These are phyloP conservation scores for Euphonia xanthogaster DNA, from an alignment of 2,797 vertebrate genomes.

Conservation along the genomic window DNA sequence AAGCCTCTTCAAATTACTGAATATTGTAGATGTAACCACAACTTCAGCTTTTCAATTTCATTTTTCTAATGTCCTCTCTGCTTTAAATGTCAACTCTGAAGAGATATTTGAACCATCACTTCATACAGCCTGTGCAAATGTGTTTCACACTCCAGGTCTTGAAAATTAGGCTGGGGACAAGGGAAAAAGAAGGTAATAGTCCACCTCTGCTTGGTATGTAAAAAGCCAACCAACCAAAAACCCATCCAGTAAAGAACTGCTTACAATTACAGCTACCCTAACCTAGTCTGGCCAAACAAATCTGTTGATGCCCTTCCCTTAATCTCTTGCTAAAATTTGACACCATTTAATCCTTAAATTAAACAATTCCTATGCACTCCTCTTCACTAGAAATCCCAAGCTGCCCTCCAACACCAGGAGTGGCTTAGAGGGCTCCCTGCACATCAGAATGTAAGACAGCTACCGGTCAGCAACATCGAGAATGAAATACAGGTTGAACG, in stretches of 20 bases:
- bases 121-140: background rate
- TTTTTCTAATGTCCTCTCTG: background rate
- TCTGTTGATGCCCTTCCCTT: background rate
- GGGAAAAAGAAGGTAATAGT: background rate
- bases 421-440: background rate
- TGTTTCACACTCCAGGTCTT: background rate
- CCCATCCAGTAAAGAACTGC: background rate
- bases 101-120: background rate
- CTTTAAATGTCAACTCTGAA: background rate
- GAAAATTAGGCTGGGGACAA: background rate
- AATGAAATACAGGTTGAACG: background rate
- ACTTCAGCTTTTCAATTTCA: background rate
- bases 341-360: background rate
- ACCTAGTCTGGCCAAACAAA: background rate
- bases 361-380: background rate
- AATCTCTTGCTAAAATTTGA: background rate
- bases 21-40: background rate
- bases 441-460: background rate
- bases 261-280: background rate
- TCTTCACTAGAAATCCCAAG: background rate
- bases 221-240: background rate
- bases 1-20: background rate
- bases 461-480: background rate
- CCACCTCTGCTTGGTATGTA: background rate
- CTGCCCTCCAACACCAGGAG: background rate